These are phyloP conservation scores for Serripes groenlandicus DNA, from an alignment of 2,888 invertebrate genomes.

Conservation along the genomic window DNA sequence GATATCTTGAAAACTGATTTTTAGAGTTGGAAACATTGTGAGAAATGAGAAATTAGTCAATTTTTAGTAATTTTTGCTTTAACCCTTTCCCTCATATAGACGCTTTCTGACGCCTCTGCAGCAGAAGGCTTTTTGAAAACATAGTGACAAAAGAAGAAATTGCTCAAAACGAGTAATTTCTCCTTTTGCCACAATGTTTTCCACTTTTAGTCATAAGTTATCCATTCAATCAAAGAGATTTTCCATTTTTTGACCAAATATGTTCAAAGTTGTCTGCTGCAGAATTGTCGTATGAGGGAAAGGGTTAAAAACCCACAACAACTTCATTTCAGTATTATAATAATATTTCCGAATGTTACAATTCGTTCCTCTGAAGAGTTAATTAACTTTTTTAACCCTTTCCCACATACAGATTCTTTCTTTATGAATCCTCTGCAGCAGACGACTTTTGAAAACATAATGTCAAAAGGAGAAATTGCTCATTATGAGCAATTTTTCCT, in stretches of 20 bases:
- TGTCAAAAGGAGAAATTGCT: conserved; percentile 7
- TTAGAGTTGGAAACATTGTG: too few species aligned
- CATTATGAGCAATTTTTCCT: neutral
- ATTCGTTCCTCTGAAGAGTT: too few species aligned
- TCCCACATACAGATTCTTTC: too few species aligned
- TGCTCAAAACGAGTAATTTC: neutral
- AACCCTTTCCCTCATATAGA: neutral
- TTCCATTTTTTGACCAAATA: neutral
- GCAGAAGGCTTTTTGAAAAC: neutral
- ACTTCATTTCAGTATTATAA: neutral
- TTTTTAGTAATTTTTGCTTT: neutral
- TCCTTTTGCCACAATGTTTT: neutral
- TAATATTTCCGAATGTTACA: neutral
- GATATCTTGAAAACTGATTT: too few species aligned
- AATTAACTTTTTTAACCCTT: too few species aligned
- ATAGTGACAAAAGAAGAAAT: neutral
- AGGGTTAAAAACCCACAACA: neutral
- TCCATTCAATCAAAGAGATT: neutral
- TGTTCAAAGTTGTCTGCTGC: neutral
- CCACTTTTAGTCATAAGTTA: too few species aligned
- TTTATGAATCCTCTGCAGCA: too few species aligned
- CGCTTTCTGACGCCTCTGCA: neutral
- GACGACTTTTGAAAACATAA: neutral
- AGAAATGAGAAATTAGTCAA: neutral
- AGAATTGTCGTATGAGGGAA: neutral